A percentile compares a stretch with the other conserved stretches of the same genome.
phyloP scores from a whole-genome alignment of 2,888 invertebrate genomes.

The Cybosia mesomella region DNA sequence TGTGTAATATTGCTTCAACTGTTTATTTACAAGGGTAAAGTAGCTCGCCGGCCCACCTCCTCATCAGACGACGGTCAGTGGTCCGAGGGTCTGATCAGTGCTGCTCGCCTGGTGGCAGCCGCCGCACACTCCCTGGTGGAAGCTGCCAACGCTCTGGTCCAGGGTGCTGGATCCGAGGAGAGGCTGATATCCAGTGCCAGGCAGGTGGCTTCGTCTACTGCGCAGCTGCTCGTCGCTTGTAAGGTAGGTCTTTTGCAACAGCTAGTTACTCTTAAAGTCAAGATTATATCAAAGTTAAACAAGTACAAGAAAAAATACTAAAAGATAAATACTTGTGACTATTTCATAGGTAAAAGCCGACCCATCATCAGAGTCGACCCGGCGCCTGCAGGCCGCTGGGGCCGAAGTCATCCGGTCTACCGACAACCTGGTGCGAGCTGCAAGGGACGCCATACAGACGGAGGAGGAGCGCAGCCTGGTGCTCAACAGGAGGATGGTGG shows the following conservation, averaged over 20 bases:
- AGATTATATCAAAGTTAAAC: no score
- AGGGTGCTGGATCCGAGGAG: conserved; percentile 95
- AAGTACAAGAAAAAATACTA: no score
- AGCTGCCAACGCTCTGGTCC: conserved; percentile 99
- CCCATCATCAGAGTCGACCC: conserved; percentile 97
- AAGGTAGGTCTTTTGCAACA: conserved; percentile 86
- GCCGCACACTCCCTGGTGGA: conserved; percentile 99
- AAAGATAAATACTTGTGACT: no score
- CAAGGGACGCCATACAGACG: conserved; percentile 96
- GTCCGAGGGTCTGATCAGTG: conserved; percentile 98
- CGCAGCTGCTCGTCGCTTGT: conserved; percentile 98
- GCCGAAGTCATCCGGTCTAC: conserved; percentile 99
- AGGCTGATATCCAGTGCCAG: conserved; percentile 98
- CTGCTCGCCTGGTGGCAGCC: conserved; percentile 98
- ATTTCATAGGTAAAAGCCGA: conserved; percentile 95
- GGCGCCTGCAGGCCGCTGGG: conserved; percentile 96
- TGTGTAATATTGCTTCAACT: no score
- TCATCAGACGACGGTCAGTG: conserved; percentile 98
- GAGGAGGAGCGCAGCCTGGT: conserved; percentile 97
- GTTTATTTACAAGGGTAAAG: conserved; percentile 89
- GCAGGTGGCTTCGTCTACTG: conserved; percentile 98
- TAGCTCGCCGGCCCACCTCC: conserved; percentile 92
- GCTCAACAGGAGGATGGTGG: conserved; percentile 97
- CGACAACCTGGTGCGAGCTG: conserved; percentile 98
- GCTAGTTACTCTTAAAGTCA: no score